phyloP scores from a whole-genome alignment of 2,797 vertebrate species.

The Pachyuromys duprasi region DNA sequence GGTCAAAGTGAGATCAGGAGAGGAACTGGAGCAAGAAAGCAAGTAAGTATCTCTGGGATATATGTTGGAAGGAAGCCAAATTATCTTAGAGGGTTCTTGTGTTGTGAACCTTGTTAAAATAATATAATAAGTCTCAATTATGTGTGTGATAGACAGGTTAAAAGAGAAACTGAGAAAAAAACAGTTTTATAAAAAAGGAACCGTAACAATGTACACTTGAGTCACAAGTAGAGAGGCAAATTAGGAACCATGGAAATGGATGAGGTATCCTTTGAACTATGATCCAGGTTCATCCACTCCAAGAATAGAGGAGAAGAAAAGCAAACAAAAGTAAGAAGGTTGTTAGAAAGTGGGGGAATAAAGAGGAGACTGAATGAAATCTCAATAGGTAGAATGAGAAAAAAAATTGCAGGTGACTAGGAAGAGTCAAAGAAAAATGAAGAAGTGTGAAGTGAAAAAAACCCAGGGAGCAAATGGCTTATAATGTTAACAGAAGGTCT shows the following conservation, averaged over 20 bases:
- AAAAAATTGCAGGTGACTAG: too few species aligned
- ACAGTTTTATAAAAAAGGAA: too few species aligned
- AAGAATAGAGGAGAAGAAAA: background rate
- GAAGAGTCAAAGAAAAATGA: background rate
- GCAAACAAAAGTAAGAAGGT: background rate
- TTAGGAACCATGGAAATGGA: background rate
- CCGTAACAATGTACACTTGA: background rate
- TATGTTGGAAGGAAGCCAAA: too few species aligned
- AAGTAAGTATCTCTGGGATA: too few species aligned
- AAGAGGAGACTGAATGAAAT: background rate
- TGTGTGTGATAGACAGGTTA: too few species aligned
- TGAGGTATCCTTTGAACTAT: background rate
- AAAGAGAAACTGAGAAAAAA: too few species aligned
- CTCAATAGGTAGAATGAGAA: background rate
- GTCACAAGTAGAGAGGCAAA: background rate
- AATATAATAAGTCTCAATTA: too few species aligned
- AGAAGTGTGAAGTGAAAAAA: background rate
- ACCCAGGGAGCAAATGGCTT: background rate
- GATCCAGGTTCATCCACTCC: background rate
- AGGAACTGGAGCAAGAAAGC: too few species aligned
- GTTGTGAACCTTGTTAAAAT: too few species aligned
- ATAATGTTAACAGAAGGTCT: constrained; percentile 12
- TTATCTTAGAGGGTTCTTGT: too few species aligned
- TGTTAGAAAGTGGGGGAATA: background rate
- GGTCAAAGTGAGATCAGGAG: too few species aligned